Evolutionary conservation across 2,888 invertebrate genomes (phyloP), one percentile per base, ranked within the genome.

Genomic region (Hylaea fasciaria): DNA sequence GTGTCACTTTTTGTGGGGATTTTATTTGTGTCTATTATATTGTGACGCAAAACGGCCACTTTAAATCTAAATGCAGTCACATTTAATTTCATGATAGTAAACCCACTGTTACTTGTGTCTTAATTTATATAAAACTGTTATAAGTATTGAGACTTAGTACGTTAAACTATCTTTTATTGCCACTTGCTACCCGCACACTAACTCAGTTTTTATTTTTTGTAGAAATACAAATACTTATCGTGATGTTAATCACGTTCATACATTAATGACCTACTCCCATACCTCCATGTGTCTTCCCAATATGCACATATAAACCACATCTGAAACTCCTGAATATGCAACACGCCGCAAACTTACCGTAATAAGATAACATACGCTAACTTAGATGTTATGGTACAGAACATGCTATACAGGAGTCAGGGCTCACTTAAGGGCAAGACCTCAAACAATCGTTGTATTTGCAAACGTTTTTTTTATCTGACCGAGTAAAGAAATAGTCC

Each of bases 251-350:
- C n/a, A n/a, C n/a, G n/a, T n/a, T n/a, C n/a, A n/a, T n/a, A n/a
- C n/a, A n/a, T n/a, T n/a, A n/a, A n/a, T n/a, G n/a, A n/a, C n/a
- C n/a, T n/a, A n/a, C n/a, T n/a, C n/a, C n/a, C n/a, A n/a, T n/a
- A n/a, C n/a, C n/a, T n/a, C n/a, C n/a, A n/a, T n/a, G n/a, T n/a
- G n/a, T 16, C 22, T 45, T 13, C 45, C 16, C 12, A 45, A 35
- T 50, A 50, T 45, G 57, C n/a, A 50, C 45, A 57, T 39, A 13
- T 45, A 12, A 13, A 44, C 22, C 13, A 45, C 40, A 13, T 37
- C 37, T 8, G 28, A 32, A 2, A 29, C 17, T 45, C 16, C 13
- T 53, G 58, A 59, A 59, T 53, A 53, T 59, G 53, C 58, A 53
- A 16, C 44, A 22, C 10, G 39, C 49, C 17, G 4, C 58, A 44